phyloP scores from a whole-genome alignment of 1,140 invertebrate genomes.

The Lasaia peninsularis region DNA sequence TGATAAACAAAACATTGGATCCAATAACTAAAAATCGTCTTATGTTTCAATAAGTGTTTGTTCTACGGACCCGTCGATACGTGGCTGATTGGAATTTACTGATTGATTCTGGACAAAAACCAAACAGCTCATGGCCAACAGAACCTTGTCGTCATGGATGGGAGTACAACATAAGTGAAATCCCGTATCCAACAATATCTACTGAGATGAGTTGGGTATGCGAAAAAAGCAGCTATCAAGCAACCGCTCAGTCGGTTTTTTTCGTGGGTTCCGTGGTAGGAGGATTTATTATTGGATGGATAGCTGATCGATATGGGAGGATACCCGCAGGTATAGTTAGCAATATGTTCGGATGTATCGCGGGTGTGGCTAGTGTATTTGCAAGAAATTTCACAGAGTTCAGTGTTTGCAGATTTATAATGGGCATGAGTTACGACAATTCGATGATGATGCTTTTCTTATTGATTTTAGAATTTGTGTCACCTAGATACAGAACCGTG shows the following conservation, averaged over 20 bases:
- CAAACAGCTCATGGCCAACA: conserved; percentile 43
- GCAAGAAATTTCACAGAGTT: conserved; percentile 79
- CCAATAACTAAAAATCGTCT: too few relatives aligned
- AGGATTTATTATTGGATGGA: conserved; percentile 82
- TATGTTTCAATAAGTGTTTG: too few relatives aligned
- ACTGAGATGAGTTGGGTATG: conserved; percentile 82
- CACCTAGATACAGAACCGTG: conserved; percentile 79
- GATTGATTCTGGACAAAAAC: conserved; percentile 28
- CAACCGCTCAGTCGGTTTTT: conserved; percentile 82
- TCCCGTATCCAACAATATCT: conserved; percentile 63
- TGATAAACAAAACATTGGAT: too few relatives aligned
- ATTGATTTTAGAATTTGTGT: conserved; percentile 81
- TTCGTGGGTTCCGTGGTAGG: conserved; percentile 84
- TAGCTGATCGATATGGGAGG: conserved; percentile 82
- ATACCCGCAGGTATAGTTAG: conserved; percentile 81
- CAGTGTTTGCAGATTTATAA: conserved; percentile 79
- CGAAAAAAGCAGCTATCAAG: conserved; percentile 79
- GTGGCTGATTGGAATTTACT: conserved; percentile 53
- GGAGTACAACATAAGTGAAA: conserved; percentile 77
- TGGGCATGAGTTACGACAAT: conserved; percentile 87
- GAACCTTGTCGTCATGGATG: conserved; percentile 78
- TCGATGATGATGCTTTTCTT: conserved; percentile 85
- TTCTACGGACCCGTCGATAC: too few relatives aligned
- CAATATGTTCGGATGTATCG: conserved; percentile 79
- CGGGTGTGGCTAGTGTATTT: conserved; percentile 81